phyloP scores from a whole-genome alignment of 2,797 vertebrate genomes.

The Pterois miles region DNA sequence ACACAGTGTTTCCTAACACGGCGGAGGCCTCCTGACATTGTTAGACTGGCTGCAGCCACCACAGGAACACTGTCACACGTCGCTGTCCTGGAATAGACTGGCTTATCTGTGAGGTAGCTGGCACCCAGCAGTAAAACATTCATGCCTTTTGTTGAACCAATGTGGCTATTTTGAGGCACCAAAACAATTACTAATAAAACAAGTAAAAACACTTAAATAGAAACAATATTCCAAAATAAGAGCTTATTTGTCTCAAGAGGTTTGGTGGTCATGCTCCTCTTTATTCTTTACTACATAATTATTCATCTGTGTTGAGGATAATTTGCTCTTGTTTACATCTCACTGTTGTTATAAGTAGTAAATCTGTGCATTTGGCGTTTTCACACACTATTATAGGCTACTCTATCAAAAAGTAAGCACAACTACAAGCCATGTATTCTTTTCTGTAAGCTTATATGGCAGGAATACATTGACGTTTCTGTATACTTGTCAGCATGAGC shows the following conservation, averaged over 20 bases:
- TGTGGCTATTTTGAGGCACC: slow-evolving; percentile 4
- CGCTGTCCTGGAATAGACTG: slow-evolving; percentile 69
- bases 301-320: not conserved
- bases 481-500: too few relatives aligned
- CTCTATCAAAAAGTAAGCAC: too few relatives aligned
- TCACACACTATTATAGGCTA: too few relatives aligned
- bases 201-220: not conserved
- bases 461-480: too few relatives aligned
- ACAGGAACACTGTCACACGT: slow-evolving; percentile 36
- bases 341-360: not conserved
- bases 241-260: not conserved
- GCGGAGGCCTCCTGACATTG: not conserved
- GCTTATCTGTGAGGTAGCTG: slow-evolving; percentile 59
- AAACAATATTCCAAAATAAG: not conserved
- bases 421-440: too few relatives aligned
- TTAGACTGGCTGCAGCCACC: not conserved
- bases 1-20: not conserved
- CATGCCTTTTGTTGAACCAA: slow-evolving; percentile 23
- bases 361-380: too few relatives aligned
- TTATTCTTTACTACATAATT: not conserved
- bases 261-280: not conserved
- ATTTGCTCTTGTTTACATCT: not conserved
- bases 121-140: slow-evolving; percentile 25
- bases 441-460: too few relatives aligned
- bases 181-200: not conserved